Evolutionary conservation across 30 jellyfish, hydroid and myxozoan species (phyloP), one percentile per base, ranked within the genome.

Genomic region (Hydractinia symbiolongicarpus): DNA sequence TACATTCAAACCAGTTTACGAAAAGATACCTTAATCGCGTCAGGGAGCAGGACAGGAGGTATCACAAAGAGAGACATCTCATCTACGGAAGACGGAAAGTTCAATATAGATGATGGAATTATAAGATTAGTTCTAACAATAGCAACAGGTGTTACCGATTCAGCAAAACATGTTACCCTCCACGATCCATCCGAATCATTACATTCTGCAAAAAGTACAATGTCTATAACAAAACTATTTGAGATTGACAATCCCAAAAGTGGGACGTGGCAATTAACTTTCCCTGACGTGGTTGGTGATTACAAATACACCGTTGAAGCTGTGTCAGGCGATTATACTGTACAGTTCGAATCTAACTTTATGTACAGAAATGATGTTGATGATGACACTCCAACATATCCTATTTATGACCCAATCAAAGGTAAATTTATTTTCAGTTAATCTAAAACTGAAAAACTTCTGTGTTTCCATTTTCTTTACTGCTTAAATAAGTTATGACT

Each of bases 1-100:
- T 82, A 62, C 84, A 76, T 88, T 51, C 71, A 81, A 67, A 82
- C 75, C 60, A 88, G 96, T 62, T 72, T 88, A 52, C 56, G 11
- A 50, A 11, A 85, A 14, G 86, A 84, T 15, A 71, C 86, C 5
- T 73, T 71, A 16, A 77, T 88, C 40, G 96, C 93, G 1, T 53
- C 84, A 68, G 96, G 93, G 11, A 64, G 72, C 55, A 40, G 86
- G 10, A 53, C 73, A 5, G 88, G 79, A 53, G 88, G 86, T 6
- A 78, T 82, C 11, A 44, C 81, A 9, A 16, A 73, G 70, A 30
- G 44, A 30, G 44, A 30, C 44, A 30, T 30, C 44, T 30, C 44
- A 30, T 30, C 44, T 30, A 30, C 44, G 44, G 86, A 76, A 17
- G 53, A 72, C 4, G 9, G 5, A 4, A 7, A 54, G 14, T 53